A percentile compares a stretch with the other conserved stretches of the same genome.
phyloP scores from a whole-genome alignment of 2,797 vertebrate species.

The Pipistrellus pipistrellus region DNA sequence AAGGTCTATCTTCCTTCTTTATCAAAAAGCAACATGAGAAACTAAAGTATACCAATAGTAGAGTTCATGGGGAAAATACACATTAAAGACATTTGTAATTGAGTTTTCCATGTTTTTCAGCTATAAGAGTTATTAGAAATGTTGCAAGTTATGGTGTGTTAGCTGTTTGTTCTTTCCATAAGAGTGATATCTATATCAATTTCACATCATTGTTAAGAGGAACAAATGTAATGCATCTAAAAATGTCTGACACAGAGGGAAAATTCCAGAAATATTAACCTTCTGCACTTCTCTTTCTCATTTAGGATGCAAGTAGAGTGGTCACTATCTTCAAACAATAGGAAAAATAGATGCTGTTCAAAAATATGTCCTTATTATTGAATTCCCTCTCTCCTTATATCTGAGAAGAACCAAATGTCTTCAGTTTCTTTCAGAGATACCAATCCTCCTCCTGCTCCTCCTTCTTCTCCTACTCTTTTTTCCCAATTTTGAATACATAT shows the following conservation, averaged over 20 bases:
- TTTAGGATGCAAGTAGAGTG: not conserved
- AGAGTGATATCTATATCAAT: not conserved
- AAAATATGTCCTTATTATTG: not conserved
- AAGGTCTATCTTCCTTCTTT: not conserved
- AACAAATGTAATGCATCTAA: not conserved
- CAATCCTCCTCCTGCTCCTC: not conserved
- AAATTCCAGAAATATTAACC: not conserved
- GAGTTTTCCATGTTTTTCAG: not conserved
- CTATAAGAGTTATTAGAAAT: not conserved
- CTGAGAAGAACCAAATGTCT: not conserved
- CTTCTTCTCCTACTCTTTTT: not conserved
- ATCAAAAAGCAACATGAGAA: not conserved
- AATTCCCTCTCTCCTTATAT: not conserved
- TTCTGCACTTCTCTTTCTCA: not conserved
- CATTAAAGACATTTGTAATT: not conserved
- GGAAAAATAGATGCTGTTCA: not conserved
- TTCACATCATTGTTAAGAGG: not conserved
- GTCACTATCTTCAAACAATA: not conserved
- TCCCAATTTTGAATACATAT: not conserved
- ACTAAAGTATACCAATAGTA: not conserved
- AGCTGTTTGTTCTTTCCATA: not conserved
- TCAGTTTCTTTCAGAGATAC: not conserved
- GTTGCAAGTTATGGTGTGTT: not conserved
- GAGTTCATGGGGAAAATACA: not conserved
- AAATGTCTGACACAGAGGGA: not conserved